Evolutionary conservation across 1,140 invertebrate genomes (phyloP), one percentile per base, ranked within the genome.

Genomic region (Wiebesia pumilae): DNA sequence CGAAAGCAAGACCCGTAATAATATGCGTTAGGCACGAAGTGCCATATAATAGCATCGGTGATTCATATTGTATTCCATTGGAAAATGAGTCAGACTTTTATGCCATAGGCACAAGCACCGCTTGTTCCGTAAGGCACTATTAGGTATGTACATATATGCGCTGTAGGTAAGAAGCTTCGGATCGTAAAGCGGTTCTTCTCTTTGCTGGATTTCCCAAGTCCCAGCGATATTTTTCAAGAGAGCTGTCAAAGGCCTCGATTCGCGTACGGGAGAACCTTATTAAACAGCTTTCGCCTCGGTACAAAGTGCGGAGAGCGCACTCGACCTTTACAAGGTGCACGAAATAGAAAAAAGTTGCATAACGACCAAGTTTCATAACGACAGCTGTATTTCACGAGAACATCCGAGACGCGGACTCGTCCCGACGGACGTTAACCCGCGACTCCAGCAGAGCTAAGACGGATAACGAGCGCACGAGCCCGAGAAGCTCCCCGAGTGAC

Each of bases 341-440:
- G 19, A 7, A n/a, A n/a, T n/a, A n/a, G 24, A 62, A 62, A 62
- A 62, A 62, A 75, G 71, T 10, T n/a, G n/a, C n/a, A n/a, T n/a
- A n/a, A n/a, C n/a, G n/a, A n/a, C n/a, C 71, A 38, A 6, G 24
- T 75, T 75, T 43, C 38, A 12, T 43, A 75, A 75, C 71, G 71
- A 75, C 71, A 75, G 71, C 33, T 75, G 71, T 43, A 75, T 75
- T 75, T 51, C 77, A 54, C 47, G 77, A 78, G 77, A 27, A 30
- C 47, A 30, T 33, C 67, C 33, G 33, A 30, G 33, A 3, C 65
- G 35, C 27, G 38, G 35, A 24, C 35, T 40, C 78, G 54, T 40
- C 43, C 51, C 35, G 27, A n/a, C 71, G 83, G 83, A 79, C 83
- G 62, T 85, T 85, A 79, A 80, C 83, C 83, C 69, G 69, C 43